Percentiles rank a stretch among this genome's conserved stretches.
Evolutionary conservation across 2,888 invertebrate genomes (phyloP).

Genomic region (Phyto melanocephala): DNA sequence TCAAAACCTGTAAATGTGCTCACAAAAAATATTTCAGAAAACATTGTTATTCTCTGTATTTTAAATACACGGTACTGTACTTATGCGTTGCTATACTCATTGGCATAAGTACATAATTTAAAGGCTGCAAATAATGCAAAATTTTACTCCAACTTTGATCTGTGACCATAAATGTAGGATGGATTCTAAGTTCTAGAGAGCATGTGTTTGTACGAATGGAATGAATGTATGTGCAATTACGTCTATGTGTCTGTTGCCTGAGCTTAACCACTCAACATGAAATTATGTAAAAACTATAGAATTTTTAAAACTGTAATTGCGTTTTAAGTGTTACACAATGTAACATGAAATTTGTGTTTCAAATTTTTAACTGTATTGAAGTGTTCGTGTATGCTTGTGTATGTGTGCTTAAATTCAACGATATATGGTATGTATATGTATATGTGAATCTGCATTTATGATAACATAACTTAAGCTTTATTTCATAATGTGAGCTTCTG

Average conservation of each 20-base stretch:
- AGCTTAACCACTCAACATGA: constrained; percentile 34
- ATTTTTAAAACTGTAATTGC: constrained; percentile 47
- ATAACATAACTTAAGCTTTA: constrained; percentile 42
- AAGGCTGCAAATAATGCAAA: neutral
- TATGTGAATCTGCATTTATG: constrained; percentile 11
- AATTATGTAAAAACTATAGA: constrained; percentile 40
- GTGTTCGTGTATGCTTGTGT: neutral
- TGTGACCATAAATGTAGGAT: neutral
- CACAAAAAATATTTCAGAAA: no score
- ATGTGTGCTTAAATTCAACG: neutral
- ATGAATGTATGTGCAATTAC: no score
- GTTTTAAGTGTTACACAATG: constrained; percentile 44
- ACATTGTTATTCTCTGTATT: no score
- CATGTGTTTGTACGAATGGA: neutral
- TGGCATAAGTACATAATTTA: neutral
- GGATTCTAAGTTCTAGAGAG: neutral
- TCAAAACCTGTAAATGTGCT: no score
- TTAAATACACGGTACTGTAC: no score
- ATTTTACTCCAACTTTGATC: neutral
- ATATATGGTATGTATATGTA: neutral
- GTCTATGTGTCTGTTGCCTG: constrained; percentile 14
- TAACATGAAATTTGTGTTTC: constrained; percentile 48
- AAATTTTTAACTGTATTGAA: constrained; percentile 37
- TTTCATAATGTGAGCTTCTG: constrained; percentile 32
- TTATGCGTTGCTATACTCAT: no score